phyloP scores from a whole-genome alignment of 2,797 vertebrate species.

The Gephyroberyx darwinii region DNA sequence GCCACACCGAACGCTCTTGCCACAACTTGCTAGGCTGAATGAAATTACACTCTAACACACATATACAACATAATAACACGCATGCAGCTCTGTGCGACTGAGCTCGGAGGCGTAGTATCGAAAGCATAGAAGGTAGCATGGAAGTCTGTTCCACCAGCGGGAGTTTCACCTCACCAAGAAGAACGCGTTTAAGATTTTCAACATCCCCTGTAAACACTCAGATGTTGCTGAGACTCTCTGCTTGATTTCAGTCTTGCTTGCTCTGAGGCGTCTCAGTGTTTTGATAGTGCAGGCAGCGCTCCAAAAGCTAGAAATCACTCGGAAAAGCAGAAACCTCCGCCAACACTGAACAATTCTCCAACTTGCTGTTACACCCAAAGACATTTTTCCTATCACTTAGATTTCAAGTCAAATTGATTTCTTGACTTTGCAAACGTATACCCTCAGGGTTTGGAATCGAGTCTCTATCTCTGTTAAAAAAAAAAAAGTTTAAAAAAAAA shows the following conservation, averaged over 20 bases:
- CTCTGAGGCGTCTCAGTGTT: not conserved
- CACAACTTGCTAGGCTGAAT: constrained; percentile 66
- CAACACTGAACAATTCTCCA: too few species aligned
- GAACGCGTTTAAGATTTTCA: constrained; percentile 35
- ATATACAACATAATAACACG: constrained; percentile 39
- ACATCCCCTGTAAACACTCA: constrained; percentile 55
- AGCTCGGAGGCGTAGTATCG: constrained; percentile 3
- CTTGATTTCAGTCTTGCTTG: constrained; percentile 48
- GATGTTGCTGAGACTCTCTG: constrained; percentile 42
- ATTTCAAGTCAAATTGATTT: too few species aligned
- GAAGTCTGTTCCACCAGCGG: not conserved
- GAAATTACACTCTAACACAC: constrained; percentile 42
- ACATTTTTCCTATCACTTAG: too few species aligned
- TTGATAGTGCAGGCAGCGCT: constrained; percentile 1
- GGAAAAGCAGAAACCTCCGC: too few species aligned
- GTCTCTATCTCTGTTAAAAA: too few species aligned
- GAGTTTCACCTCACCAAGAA: constrained; percentile 25
- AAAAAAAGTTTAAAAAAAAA: too few species aligned
- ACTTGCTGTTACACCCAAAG: too few species aligned
- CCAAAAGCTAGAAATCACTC: not conserved
- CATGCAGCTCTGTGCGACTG: constrained; percentile 10
- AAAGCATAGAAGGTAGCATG: too few species aligned
- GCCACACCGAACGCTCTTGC: constrained; percentile 70
- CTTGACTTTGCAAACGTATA: too few species aligned
- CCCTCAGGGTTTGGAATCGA: too few species aligned